A percentile compares a stretch with the other conserved stretches of the same genome.
Conservation (phyloP, 2,888 invertebrate genomes). For the Diaphora mendica region DNA sequence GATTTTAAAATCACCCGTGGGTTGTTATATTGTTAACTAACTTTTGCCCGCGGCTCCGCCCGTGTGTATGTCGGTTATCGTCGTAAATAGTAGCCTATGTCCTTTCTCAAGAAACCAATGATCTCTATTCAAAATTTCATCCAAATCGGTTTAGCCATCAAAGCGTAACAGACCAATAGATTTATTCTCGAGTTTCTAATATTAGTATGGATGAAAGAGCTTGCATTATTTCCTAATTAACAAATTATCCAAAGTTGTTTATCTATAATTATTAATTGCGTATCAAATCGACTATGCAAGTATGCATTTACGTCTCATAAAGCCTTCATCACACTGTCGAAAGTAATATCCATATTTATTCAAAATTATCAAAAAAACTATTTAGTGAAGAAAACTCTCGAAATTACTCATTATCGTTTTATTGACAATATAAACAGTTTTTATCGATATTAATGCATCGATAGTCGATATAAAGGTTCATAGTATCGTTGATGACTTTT, state of each 20-base stretch:
- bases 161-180: no score
- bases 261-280: background rate
- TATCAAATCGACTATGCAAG: background rate
- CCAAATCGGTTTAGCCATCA: no score
- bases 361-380: slow-evolving; percentile 4
- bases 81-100: no score
- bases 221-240: background rate
- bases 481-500: slow-evolving; percentile 29
- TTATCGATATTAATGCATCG: slow-evolving; percentile 32
- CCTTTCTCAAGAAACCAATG: no score
- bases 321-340: background rate
- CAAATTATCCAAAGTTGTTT: background rate
- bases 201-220: background rate
- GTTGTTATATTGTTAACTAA: no score
- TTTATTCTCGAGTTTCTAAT: no score
- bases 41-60: no score
- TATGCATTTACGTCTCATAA: background rate
- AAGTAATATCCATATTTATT: background rate
- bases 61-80: no score
- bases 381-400: background rate
- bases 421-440: slow-evolving; percentile 27
- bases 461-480: slow-evolving; percentile 23
- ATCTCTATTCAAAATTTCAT: no score
- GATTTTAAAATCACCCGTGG: no score
- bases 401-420: slow-evolving; percentile 26